These are phyloP conservation scores for Oncorhynchus tshawytscha DNA, from an alignment of 2,113 vertebrate species.

Conservation along the genomic window DNA sequence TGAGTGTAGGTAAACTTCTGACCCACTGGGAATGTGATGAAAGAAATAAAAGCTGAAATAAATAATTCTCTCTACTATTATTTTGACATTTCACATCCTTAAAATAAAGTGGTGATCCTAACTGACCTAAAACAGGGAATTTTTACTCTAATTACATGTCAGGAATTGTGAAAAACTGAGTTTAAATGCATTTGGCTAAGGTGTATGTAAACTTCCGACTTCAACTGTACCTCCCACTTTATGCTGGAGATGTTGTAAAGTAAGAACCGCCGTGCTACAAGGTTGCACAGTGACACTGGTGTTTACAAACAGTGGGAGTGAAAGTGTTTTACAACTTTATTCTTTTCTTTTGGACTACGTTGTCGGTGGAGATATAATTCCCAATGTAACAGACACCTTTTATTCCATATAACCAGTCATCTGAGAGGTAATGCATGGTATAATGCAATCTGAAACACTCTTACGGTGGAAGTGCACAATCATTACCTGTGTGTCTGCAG, in stretches of 20 bases:
- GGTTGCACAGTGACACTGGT: conserved; percentile 12
- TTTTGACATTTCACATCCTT: too few relatives aligned
- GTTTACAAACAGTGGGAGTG: conserved; percentile 66
- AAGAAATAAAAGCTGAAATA: too few relatives aligned
- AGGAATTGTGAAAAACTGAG: too few relatives aligned
- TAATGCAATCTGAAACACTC: conserved; percentile 38
- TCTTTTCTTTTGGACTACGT: conserved; percentile 55
- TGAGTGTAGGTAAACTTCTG: too few relatives aligned
- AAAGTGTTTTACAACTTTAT: conserved; percentile 52
- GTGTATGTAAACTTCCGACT: not conserved
- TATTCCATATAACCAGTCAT: conserved; percentile 53
- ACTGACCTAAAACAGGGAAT: too few relatives aligned
- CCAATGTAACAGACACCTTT: conserved; percentile 59
- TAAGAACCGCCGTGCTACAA: not conserved
- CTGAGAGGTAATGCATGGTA: conserved; percentile 38
- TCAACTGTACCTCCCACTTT: not conserved
- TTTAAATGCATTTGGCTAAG: too few relatives aligned
- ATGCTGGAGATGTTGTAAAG: too few relatives aligned
- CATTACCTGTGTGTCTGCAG: conserved; percentile 17
- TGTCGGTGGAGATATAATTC: conserved; percentile 77
- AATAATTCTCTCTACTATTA: too few relatives aligned
- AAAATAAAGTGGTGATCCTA: too few relatives aligned
- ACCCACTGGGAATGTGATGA: too few relatives aligned
- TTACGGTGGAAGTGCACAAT: conserved; percentile 39
- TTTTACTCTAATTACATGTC: too few relatives aligned